These are phyloP conservation scores for Onychomys torridus DNA, from an alignment of 2,797 vertebrate species.

Conservation along the genomic window DNA sequence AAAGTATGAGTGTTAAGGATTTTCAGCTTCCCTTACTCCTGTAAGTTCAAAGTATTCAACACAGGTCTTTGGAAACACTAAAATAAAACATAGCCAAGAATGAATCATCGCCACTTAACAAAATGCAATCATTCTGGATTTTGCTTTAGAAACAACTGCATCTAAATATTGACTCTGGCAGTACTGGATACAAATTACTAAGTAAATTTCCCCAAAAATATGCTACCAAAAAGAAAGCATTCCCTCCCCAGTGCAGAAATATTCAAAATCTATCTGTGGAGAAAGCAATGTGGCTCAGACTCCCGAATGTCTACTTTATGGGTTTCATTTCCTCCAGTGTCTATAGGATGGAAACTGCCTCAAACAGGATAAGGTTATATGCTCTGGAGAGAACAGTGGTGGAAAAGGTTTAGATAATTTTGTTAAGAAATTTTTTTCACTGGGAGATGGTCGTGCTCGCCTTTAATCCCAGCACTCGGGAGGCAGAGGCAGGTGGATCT, in stretches of 20 bases:
- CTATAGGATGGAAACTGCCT: not conserved
- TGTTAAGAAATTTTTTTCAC: not conserved
- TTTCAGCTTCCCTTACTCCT: conserved; percentile 4
- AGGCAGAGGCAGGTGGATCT: too few relatives aligned
- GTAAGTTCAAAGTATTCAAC: not conserved
- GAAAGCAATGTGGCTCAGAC: not conserved
- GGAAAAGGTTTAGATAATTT: not conserved
- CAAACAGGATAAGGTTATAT: not conserved
- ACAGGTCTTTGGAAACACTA: not conserved
- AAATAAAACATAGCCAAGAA: conserved; percentile 37
- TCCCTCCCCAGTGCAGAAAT: not conserved
- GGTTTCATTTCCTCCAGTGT: not conserved
- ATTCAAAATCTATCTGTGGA: not conserved
- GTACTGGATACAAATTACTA: not conserved
- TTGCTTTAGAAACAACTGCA: not conserved
- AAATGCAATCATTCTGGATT: conserved; percentile 12
- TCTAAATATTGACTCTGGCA: conserved; percentile 8
- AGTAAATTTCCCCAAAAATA: not conserved
- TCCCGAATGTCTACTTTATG: not conserved
- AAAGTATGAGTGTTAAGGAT: not conserved
- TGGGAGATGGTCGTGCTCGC: too few relatives aligned
- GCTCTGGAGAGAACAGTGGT: not conserved
- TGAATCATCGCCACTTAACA: conserved; percentile 9
- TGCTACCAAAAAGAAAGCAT: not conserved
- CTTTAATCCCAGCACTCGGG: too few relatives aligned